phyloP scores from a whole-genome alignment of 2,113 vertebrate genomes.

The Puntigrus tetrazona region DNA sequence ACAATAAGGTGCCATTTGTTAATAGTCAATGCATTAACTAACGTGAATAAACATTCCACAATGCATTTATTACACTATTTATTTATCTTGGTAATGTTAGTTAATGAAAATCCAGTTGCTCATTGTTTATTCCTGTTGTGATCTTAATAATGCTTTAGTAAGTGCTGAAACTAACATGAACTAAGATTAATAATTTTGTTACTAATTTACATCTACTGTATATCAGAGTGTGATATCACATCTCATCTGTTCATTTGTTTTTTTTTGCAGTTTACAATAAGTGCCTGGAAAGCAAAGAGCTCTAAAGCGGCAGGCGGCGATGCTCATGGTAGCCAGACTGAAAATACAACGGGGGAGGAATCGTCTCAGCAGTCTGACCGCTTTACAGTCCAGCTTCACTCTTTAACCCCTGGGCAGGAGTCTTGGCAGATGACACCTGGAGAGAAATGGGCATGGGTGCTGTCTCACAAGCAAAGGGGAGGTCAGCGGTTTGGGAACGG shows the following conservation, averaged over 20 bases:
- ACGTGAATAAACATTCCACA: too few relatives aligned
- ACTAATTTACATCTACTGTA: background rate
- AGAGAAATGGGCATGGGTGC: slow-evolving; percentile 78
- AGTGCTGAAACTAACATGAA: too few relatives aligned
- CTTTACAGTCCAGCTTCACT: slow-evolving; percentile 71
- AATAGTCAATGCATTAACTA: too few relatives aligned
- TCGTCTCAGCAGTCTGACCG: slow-evolving; percentile 40
- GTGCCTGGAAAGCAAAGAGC: background rate
- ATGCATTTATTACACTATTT: too few relatives aligned
- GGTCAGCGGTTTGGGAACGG: slow-evolving; percentile 78
- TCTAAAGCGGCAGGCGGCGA: slow-evolving; percentile 44
- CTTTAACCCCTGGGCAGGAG: slow-evolving; percentile 76
- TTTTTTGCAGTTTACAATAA: slow-evolving; percentile 45
- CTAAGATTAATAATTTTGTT: too few relatives aligned
- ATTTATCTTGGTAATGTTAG: too few relatives aligned
- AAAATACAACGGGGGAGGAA: background rate
- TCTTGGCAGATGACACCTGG: slow-evolving; percentile 79
- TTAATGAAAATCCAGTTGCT: too few relatives aligned
- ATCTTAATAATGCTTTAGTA: too few relatives aligned
- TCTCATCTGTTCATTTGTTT: background rate
- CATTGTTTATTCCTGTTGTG: too few relatives aligned
- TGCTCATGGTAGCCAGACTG: background rate
- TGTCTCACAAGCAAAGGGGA: slow-evolving; percentile 76
- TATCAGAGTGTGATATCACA: background rate
- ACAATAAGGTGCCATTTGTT: too few relatives aligned